Base-by-base conservation (phyloP, 2,797 vertebrate genomes). In the Crypturellus tataupa region DNA sequence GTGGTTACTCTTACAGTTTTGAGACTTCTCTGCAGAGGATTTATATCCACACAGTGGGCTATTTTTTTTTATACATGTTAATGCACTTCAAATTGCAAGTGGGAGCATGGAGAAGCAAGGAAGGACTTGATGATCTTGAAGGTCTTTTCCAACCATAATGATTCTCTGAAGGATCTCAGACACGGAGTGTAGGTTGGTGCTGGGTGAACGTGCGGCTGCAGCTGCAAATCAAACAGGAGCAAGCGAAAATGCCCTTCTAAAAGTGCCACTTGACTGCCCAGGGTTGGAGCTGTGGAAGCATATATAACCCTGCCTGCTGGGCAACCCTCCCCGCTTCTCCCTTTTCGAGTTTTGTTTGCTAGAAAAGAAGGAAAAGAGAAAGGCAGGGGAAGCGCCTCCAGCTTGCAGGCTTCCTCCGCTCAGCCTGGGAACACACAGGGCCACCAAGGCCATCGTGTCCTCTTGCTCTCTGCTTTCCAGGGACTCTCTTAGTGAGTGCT, bases 181-280 rank as follows among this genome's bases (percentile, higher is more conserved):
- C 73, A 72, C n/a, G 60, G 18, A 19, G 33, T 0, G 18, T 8
- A 49, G 83, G 87, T 79, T 93, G 14, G 93, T 44, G 59, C 80
- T 91, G 93, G 75, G 83, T 93, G 80, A 65, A 21, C 80, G 87
- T 83, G 73, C 91, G 31, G 64, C 65, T 64, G 39, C 71, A 94
- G 93, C 87, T 82, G 90, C 69, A 95, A 94, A 94, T 82, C 25
- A 87, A 94, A 87, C 31, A 39, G 0, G 12, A 96, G 65, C 83
- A 95, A 83, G 69, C 80, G 78, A 84, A 90, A 88, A 82, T 27
- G 67, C 53, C 71, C 3, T 40, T 96, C 80, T 89, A 46, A 80
- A 93, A 96, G 77, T 89, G 94, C 86, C 89, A 89, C 85, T 95
- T 84, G 81, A 82, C 81, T 89, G 92, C 94, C 80, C 91, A 77